Evolutionary conservation across 1,140 invertebrate species (phyloP).

Genomic region (Zaprionus ornatus): DNA sequence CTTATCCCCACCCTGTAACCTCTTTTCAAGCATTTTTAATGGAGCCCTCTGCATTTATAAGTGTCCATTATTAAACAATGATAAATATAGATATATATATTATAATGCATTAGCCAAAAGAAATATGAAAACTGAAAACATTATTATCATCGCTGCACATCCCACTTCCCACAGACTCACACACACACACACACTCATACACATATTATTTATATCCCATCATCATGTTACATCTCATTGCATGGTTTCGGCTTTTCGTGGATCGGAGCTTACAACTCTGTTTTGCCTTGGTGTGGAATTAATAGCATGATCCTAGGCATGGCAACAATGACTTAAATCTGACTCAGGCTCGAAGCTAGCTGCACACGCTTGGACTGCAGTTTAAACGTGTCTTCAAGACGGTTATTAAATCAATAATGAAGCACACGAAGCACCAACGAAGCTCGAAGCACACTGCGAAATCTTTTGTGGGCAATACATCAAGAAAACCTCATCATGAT

Average conservation of each 20-base stretch:
- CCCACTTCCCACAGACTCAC: slow-evolving; percentile 18
- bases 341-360: slow-evolving; percentile 33
- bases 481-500: slow-evolving; percentile 58
- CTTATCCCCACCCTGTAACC: not conserved
- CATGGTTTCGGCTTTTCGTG: slow-evolving; percentile 40
- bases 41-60: slow-evolving; percentile 5
- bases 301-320: slow-evolving; percentile 66
- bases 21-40: not conserved
- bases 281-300: slow-evolving; percentile 63
- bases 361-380: slow-evolving; percentile 63
- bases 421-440: slow-evolving; percentile 74
- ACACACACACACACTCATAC: slow-evolving; percentile 1
- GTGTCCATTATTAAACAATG: slow-evolving; percentile 26
- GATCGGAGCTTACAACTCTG: slow-evolving; percentile 38
- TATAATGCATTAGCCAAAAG: slow-evolving; percentile 17
- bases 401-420: slow-evolving; percentile 83
- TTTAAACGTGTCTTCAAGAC: slow-evolving; percentile 80
- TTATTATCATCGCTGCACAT: slow-evolving; percentile 48
- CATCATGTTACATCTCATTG: slow-evolving; percentile 46
- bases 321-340: slow-evolving; percentile 65
- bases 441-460: slow-evolving; percentile 35
- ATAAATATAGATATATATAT: slow-evolving; percentile 16
- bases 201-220: slow-evolving; percentile 19
- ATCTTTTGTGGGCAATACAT: slow-evolving; percentile 36
- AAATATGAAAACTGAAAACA: slow-evolving; percentile 35